Conservation (phyloP, 2,888 invertebrate genomes). For the Galeopsomyia nigrocyanea region DNA sequence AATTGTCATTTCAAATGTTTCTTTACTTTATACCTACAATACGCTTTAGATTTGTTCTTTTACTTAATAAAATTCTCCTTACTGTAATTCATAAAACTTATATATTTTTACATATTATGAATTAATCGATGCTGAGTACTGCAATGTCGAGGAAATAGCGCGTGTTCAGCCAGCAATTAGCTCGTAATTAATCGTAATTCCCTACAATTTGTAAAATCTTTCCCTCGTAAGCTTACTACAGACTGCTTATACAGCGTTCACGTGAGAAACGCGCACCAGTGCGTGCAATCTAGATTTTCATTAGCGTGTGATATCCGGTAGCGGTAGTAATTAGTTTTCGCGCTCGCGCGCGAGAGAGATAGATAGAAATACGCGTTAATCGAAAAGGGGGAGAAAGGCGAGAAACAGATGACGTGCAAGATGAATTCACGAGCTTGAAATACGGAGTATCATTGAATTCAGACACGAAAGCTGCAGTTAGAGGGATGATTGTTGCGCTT, state of each 20-base stretch:
- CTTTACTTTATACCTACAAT: too few species aligned
- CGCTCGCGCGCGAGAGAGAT: background rate
- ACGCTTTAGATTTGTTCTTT: too few species aligned
- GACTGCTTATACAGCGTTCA: conserved; percentile 25
- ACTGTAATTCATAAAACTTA: too few species aligned
- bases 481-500: conserved; percentile 19
- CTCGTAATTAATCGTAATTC: conserved; percentile 49
- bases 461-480: background rate
- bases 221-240: background rate
- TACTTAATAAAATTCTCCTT: too few species aligned
- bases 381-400: conserved; percentile 19
- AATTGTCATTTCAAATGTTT: too few species aligned
- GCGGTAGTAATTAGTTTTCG: conserved; percentile 44
- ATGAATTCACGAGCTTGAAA: conserved; percentile 30
- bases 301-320: conserved; percentile 49
- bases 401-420: conserved; percentile 29
- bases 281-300: conserved; percentile 54
- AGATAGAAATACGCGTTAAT: background rate
- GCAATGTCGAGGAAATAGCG: too few species aligned
- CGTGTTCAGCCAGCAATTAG: too few species aligned
- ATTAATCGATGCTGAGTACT: too few species aligned
- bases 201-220: conserved; percentile 50
- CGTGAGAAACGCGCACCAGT: conserved; percentile 45
- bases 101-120: too few species aligned
- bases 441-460: conserved; percentile 36